phyloP scores from a whole-genome alignment of 2,888 invertebrate species.

The Apamea anceps region DNA sequence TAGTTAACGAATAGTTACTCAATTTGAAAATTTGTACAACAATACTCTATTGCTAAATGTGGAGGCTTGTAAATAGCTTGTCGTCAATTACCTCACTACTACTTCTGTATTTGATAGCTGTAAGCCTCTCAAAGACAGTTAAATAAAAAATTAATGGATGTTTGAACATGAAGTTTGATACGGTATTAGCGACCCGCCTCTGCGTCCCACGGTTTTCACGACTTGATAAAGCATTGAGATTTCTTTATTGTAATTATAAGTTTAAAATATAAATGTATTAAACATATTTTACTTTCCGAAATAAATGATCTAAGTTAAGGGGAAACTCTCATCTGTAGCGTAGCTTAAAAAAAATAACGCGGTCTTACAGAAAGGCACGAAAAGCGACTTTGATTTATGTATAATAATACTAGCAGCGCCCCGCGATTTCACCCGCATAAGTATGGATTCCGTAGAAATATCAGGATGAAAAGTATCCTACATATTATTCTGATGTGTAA shows the following conservation, averaged over 20 bases:
- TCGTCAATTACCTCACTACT: too few species aligned
- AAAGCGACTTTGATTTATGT: neutral
- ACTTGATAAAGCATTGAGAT: neutral
- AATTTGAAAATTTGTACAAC: too few species aligned
- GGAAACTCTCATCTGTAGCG: neutral
- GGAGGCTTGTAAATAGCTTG: too few species aligned
- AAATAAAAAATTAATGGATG: neutral
- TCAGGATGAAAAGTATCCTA: too few species aligned
- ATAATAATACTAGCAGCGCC: neutral
- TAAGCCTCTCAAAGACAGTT: too few species aligned
- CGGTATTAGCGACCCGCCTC: neutral
- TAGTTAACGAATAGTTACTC: too few species aligned
- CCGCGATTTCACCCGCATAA: too few species aligned
- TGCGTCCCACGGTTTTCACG: neutral
- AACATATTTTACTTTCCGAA: neutral
- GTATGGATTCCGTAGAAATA: too few species aligned
- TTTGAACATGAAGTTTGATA: neutral
- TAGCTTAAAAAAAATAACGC: neutral
- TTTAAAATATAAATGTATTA: neutral
- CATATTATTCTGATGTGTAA: too few species aligned
- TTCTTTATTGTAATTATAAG: neutral
- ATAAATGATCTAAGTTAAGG: neutral
- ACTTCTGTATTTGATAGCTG: too few species aligned
- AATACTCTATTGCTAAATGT: too few species aligned
- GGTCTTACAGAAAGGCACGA: neutral